Evolutionary conservation across 2,113 vertebrate species (phyloP).

Genomic region (Centropus bengalensis): DNA sequence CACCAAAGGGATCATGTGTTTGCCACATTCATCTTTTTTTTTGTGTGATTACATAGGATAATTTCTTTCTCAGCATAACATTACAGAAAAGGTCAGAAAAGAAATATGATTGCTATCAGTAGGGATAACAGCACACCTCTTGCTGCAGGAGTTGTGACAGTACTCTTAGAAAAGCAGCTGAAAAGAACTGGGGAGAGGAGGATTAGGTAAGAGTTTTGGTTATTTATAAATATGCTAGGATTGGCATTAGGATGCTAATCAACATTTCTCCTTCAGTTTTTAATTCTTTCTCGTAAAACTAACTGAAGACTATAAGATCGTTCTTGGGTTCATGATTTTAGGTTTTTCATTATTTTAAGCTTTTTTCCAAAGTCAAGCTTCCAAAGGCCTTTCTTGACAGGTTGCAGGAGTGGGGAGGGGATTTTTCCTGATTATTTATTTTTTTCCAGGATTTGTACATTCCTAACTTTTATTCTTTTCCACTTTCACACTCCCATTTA

Average conservation of each 20-base stretch:
- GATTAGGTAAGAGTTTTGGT: not conserved
- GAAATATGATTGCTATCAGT: not conserved
- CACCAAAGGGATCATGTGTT: not conserved
- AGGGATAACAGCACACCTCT: not conserved
- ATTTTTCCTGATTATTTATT: fast-evolving
- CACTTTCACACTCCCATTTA: not conserved
- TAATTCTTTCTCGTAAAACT: not conserved
- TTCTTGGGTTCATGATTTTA: not conserved
- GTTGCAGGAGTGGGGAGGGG: fast-evolving
- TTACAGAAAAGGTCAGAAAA: not conserved
- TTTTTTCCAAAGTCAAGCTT: not conserved
- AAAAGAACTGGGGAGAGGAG: not conserved
- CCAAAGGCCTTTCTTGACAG: not conserved
- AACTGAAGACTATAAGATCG: not conserved
- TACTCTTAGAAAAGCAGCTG: not conserved
- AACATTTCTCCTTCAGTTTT: not conserved
- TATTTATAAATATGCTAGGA: not conserved
- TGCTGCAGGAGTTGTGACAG: not conserved
- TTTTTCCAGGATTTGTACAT: not conserved
- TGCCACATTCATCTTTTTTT: not conserved
- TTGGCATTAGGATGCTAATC: not conserved
- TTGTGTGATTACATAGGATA: not conserved
- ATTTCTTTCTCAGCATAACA: not conserved
- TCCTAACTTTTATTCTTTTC: not conserved
- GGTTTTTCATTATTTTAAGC: not conserved